Evolutionary conservation across 2,797 vertebrate genomes (phyloP), one percentile per base, ranked within the genome.

Genomic region (Pteropus rufus): DNA sequence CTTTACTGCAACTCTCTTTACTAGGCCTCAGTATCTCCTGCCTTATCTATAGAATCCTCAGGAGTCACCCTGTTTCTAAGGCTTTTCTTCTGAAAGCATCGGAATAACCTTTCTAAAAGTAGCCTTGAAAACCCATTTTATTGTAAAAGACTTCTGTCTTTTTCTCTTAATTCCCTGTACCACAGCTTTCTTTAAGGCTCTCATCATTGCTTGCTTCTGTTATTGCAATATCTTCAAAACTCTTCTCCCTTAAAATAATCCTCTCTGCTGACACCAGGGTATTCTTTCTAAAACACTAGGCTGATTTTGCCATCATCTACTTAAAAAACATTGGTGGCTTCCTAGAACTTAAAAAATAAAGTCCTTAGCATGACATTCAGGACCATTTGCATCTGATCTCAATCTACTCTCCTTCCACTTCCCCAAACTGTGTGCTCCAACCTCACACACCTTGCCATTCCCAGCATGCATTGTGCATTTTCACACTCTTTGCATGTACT

Each of bases 211-310:
- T 10, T 69, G 34, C 19, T 67, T 94, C 7, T 70, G 58, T 39
- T 49, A 80, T 39, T 94, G 58, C 46, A 76, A 10, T 88, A 94
- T 67, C 65, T 88, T 96, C 10, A 49, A 76, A 70, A 89, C 15
- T 21, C 4, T 64, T 39, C n/a, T 3, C 18, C 11, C 10, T 72
- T 60, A 75, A 80, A 75, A 83, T 84, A 65, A 75, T n/a, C 2
- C 54, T 82, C 23, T 89, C 1, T 91, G n/a, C n/a, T 70, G 60
- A 62, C 14, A 70, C 16, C 15, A 81, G 12, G 23, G 6, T 73
- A 36, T 69, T 56, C 19, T 65, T 83, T 81, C 65, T 77, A 73
- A 96, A 91, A 76, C 64, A 58, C 7, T 31, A 41, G 16, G 39
- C 21, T 44, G 26, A 73, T 75, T 85, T 85, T 82, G 16, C 36